Percentiles rank a stretch among this genome's conserved stretches.
Conservation (phyloP, 2,888 invertebrate genomes). For the Agelastica alni region DNA sequence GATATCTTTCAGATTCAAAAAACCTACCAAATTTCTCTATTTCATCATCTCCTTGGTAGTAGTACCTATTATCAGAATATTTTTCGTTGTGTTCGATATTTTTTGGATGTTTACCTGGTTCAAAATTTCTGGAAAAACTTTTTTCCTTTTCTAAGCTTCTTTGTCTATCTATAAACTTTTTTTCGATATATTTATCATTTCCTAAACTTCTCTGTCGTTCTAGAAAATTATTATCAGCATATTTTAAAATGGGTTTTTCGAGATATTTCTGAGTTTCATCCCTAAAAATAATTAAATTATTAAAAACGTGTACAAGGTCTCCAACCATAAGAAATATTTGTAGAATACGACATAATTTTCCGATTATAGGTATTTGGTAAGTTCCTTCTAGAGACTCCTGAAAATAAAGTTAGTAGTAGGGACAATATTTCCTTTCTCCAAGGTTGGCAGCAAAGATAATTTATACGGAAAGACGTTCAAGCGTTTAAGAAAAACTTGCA, state of each 20-base stretch:
- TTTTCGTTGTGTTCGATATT: slow-evolving; percentile 13
- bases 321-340: no score
- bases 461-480: no score
- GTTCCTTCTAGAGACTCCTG: no score
- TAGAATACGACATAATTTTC: no score
- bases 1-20: slow-evolving; percentile 34
- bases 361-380: no score
- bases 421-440: no score
- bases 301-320: no score
- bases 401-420: no score
- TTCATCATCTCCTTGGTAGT: slow-evolving; percentile 28
- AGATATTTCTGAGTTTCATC: slow-evolving; percentile 44
- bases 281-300: no score
- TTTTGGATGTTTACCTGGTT: slow-evolving; percentile 13
- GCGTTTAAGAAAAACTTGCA: no score
- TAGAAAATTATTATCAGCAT: slow-evolving; percentile 43
- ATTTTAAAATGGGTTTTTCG: slow-evolving; percentile 47
- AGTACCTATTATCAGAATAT: slow-evolving; percentile 27
- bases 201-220: slow-evolving; percentile 46
- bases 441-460: no score
- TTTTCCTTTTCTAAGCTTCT: slow-evolving; percentile 36
- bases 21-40: slow-evolving; percentile 36
- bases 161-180: slow-evolving; percentile 35
- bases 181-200: slow-evolving; percentile 30
- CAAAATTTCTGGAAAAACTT: slow-evolving; percentile 24